Evolutionary conservation across 2,888 invertebrate species (phyloP).

Genomic region (Volucella inflata): DNA sequence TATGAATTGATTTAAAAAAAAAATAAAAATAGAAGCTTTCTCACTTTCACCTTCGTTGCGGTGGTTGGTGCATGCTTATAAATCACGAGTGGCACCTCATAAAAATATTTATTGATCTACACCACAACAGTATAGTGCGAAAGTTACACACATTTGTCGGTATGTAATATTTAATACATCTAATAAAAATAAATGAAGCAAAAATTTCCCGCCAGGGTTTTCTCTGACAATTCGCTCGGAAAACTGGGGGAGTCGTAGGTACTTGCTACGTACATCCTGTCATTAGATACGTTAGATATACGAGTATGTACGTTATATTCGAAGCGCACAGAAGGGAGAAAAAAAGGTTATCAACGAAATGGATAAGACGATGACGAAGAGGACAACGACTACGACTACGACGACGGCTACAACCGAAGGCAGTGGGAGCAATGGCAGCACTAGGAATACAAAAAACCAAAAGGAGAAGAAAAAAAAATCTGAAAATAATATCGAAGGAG

Average conservation of each 20-base stretch:
- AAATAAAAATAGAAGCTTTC: slow-evolving; percentile 14
- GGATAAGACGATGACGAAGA: slow-evolving; percentile 57
- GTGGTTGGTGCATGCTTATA: slow-evolving; percentile 8
- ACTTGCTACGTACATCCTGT: slow-evolving; percentile 38
- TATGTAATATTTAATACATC: slow-evolving; percentile 61
- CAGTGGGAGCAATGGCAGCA: slow-evolving; percentile 62
- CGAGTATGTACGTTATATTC: slow-evolving; percentile 10
- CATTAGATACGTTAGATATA: slow-evolving; percentile 35
- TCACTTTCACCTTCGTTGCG: slow-evolving; percentile 57
- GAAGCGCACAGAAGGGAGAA: slow-evolving; percentile 49
- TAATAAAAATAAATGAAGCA: slow-evolving; percentile 71
- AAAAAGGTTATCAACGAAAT: slow-evolving; percentile 72
- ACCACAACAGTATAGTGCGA: slow-evolving; percentile 38
- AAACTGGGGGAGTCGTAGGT: slow-evolving; percentile 25
- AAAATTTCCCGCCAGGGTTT: slow-evolving; percentile 66
- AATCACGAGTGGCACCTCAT: slow-evolving; percentile 65
- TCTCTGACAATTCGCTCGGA: slow-evolving; percentile 58
- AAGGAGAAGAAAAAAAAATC: slow-evolving; percentile 38
- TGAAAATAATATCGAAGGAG: slow-evolving; percentile 63
- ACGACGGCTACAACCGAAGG: slow-evolving; percentile 44
- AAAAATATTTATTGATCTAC: slow-evolving; percentile 66
- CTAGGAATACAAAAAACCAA: slow-evolving; percentile 35
- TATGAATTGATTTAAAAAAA: too few species aligned
- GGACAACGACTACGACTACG: slow-evolving; percentile 36
- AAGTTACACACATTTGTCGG: slow-evolving; percentile 35